Conservation (phyloP, 2,797 vertebrate genomes). For the Selene dorsalis region DNA sequence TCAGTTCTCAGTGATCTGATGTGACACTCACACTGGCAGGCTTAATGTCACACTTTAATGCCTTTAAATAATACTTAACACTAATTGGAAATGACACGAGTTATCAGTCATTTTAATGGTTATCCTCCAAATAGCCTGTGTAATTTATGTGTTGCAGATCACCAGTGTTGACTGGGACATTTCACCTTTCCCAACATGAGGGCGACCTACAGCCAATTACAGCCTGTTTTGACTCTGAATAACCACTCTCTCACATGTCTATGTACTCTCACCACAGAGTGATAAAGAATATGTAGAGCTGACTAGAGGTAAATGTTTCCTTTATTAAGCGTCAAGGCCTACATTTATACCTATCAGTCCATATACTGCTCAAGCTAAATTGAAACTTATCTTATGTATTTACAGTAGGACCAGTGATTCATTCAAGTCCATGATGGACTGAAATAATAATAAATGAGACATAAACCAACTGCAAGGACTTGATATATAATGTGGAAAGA, state of each 20-base stretch:
- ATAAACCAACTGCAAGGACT: too few species aligned
- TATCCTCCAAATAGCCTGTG: constrained; percentile 34
- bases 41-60: constrained; percentile 41
- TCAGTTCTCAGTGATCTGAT: constrained; percentile 30
- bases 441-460: too few species aligned
- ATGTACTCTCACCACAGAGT: not conserved
- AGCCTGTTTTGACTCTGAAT: constrained; percentile 8
- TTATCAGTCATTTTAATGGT: constrained; percentile 47
- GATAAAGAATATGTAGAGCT: not conserved
- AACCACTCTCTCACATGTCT: not conserved
- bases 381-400: too few species aligned
- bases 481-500: too few species aligned
- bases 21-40: constrained; percentile 26
- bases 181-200: not conserved
- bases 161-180: not conserved
- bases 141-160: constrained; percentile 24
- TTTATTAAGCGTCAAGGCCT: too few species aligned
- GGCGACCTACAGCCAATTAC: not conserved
- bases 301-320: not conserved
- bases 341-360: too few species aligned
- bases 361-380: too few species aligned
- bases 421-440: too few species aligned
- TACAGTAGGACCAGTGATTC: too few species aligned
- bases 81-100: constrained; percentile 48
- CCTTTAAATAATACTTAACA: constrained; percentile 40